A percentile compares a stretch with the other conserved stretches of the same genome.
phyloP scores from a whole-genome alignment of 1,140 invertebrate genomes.

The Brachionus manjavacas region DNA sequence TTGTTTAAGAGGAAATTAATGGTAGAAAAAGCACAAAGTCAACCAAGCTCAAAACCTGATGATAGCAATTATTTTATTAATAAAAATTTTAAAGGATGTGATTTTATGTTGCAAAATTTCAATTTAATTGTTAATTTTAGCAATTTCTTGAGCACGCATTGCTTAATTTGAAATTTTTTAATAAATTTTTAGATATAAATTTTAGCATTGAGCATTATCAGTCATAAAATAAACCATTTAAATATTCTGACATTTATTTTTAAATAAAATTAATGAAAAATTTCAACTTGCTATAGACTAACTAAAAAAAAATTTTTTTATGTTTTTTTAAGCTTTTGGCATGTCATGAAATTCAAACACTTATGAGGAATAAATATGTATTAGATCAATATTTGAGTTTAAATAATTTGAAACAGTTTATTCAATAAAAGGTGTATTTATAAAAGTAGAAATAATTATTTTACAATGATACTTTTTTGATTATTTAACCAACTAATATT shows the following conservation, averaged over 20 bases:
- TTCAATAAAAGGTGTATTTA: no score
- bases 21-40: neutral
- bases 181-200: neutral
- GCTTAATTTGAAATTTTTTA: neutral
- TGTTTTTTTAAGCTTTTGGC: no score
- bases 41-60: neutral
- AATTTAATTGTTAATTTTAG: neutral
- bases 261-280: neutral
- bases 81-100: neutral
- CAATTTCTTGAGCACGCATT: neutral
- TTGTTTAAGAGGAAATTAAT: neutral
- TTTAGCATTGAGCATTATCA: neutral
- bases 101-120: neutral
- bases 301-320: no score
- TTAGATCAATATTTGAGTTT: no score
- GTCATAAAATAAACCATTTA: no score
- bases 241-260: neutral
- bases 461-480: no score
- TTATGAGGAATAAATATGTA: no score
- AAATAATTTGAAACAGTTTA: no score
- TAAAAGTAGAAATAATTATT: no score
- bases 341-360: no score
- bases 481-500: no score
- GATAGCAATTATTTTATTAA: neutral
- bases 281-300: neutral